Evolutionary conservation across 2,888 invertebrate species (phyloP).

Genomic region (Polydrusus pterygomalis): DNA sequence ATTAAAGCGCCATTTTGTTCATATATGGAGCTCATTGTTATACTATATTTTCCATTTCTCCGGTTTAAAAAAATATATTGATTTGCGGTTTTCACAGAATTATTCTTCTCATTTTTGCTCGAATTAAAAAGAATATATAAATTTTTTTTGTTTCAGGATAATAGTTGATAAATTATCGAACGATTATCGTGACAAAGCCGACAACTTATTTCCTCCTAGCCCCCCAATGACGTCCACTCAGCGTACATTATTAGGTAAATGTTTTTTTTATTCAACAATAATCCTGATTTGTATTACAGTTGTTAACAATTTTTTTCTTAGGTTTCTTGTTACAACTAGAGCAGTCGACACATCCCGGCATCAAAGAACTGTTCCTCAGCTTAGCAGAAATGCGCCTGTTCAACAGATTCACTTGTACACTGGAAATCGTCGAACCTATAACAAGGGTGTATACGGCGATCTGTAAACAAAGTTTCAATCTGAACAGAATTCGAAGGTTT

Average conservation of each 20-base stretch:
- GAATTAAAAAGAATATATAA: no score
- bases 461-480: conserved; percentile 66
- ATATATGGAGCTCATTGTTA: no score
- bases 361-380: conserved; percentile 61
- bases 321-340: conserved; percentile 69
- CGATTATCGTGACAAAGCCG: conserved; percentile 64
- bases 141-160: conserved; percentile 60
- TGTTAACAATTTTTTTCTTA: conserved; percentile 51
- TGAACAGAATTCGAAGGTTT: conserved; percentile 70
- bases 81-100: no score
- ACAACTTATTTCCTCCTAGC: conserved; percentile 70
- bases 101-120: no score
- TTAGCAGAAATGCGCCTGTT: conserved; percentile 60
- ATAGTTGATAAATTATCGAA: conserved; percentile 61
- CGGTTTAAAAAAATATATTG: no score
- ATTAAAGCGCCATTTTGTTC: no score
- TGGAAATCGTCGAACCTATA: conserved; percentile 41
- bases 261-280: no score
- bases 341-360: conserved; percentile 58
- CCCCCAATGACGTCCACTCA: conserved; percentile 71
- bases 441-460: conserved; percentile 65
- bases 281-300: no score
- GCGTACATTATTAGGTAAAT: conserved; percentile 67
- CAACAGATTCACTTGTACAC: conserved; percentile 34
- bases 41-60: no score